Evolutionary conservation across 2,113 vertebrate species (phyloP).

Genomic region (Formicarius rufipectus): DNA sequence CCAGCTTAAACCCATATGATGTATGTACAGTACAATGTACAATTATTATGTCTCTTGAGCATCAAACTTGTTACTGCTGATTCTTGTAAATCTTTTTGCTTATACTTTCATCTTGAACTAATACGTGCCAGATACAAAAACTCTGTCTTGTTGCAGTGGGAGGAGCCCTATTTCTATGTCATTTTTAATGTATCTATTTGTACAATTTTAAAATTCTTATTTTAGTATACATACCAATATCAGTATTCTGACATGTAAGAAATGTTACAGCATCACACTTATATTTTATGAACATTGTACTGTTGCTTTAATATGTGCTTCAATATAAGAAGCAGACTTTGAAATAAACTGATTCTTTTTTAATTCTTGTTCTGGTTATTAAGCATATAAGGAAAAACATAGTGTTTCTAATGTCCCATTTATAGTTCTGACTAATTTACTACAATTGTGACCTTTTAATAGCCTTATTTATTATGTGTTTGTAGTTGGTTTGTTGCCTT

Average conservation of each 20-base stretch:
- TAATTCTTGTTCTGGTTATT: constrained; percentile 81
- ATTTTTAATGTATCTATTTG: constrained; percentile 99
- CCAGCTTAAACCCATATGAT: constrained; percentile 91
- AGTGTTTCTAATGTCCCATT: constrained; percentile 73
- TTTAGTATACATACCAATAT: constrained; percentile 99
- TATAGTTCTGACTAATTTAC: constrained; percentile 74
- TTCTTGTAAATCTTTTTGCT: constrained; percentile 91
- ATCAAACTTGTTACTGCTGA: constrained; percentile 87
- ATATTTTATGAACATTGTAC: constrained; percentile 99
- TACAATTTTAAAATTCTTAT: constrained; percentile 99
- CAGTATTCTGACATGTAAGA: constrained; percentile 98
- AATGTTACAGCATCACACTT: constrained; percentile 99
- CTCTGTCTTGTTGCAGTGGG: constrained; percentile 91
- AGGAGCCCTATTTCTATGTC: constrained; percentile 97
- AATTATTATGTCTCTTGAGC: constrained; percentile 88
- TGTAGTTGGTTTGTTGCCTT: constrained; percentile 70
- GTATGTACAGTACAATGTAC: constrained; percentile 95
- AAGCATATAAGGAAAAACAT: constrained; percentile 67
- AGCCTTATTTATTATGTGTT: constrained; percentile 76
- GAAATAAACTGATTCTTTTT: constrained; percentile 95
- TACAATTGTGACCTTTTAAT: constrained; percentile 72
- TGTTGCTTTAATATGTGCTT: constrained; percentile 99
- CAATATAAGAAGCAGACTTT: constrained; percentile 98
- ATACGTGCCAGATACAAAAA: constrained; percentile 84
- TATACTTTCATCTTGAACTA: constrained; percentile 91